These are phyloP conservation scores for Drosophila arizonae DNA, from an alignment of 1,140 invertebrate species.

Conservation along the genomic window DNA sequence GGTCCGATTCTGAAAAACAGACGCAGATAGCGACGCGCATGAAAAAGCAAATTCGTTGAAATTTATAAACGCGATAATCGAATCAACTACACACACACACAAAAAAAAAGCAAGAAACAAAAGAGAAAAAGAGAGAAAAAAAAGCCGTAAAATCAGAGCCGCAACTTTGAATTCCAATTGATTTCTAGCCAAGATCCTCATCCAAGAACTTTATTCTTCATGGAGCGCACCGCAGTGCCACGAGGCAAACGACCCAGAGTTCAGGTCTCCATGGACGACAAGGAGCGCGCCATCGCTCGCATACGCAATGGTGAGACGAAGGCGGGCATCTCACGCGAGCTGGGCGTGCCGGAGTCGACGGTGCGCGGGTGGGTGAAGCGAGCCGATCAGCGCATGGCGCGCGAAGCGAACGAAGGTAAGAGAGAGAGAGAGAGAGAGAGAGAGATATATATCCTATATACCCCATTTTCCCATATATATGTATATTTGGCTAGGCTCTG, in stretches of 20 bases:
- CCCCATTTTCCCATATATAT: not conserved
- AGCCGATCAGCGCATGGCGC: slow-evolving; percentile 59
- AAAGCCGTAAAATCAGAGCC: slow-evolving; percentile 13
- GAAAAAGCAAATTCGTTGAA: slow-evolving; percentile 26
- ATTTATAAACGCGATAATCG: slow-evolving; percentile 24
- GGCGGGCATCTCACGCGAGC: slow-evolving; percentile 66
- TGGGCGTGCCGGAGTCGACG: slow-evolving; percentile 69
- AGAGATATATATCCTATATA: not conserved
- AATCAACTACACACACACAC: too few species aligned
- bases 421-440: not conserved
- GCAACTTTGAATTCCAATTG: not conserved
- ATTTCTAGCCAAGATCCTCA: not conserved
- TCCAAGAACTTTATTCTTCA: not conserved
- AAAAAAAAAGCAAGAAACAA: too few species aligned
- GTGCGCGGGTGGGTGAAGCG: slow-evolving; percentile 72
- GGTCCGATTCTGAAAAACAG: slow-evolving; percentile 28
- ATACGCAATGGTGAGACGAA: slow-evolving; percentile 69
- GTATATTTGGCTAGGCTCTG: not conserved
- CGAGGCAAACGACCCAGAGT: slow-evolving; percentile 66
- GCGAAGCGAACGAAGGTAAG: slow-evolving; percentile 41
- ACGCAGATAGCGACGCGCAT: slow-evolving; percentile 32
- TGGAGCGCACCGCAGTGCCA: slow-evolving; percentile 56
- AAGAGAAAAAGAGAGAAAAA: not conserved
- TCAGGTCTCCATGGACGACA: slow-evolving; percentile 62
- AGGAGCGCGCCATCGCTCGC: slow-evolving; percentile 62